Evolutionary conservation across 2,888 invertebrate genomes (phyloP).

Genomic region (Keiferia lycopersicella): DNA sequence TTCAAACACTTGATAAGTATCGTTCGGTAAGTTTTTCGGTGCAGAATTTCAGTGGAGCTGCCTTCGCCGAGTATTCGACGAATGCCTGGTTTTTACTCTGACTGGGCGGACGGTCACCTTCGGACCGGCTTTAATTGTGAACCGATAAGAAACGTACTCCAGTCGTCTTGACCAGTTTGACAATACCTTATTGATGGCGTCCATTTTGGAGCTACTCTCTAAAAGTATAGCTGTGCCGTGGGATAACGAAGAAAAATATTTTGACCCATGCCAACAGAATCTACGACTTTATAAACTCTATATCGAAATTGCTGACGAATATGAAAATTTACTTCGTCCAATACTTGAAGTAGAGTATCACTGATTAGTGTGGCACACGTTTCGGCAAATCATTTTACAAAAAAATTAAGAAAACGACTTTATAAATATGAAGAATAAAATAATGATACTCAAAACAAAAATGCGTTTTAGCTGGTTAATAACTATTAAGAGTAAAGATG

Average conservation of each 20-base stretch:
- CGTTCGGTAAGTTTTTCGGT: slow-evolving; percentile 68
- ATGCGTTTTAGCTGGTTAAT: no score
- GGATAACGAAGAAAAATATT: neutral
- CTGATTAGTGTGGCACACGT: no score
- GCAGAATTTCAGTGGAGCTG: slow-evolving; percentile 71
- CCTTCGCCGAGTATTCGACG: slow-evolving; percentile 72
- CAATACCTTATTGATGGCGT: slow-evolving; percentile 61
- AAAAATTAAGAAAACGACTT: no score
- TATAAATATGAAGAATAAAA: no score
- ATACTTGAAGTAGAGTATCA: no score
- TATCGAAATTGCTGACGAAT: no score
- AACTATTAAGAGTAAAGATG: no score
- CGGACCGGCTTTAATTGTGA: slow-evolving; percentile 71
- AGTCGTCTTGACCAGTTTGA: slow-evolving; percentile 52
- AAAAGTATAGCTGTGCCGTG: slow-evolving; percentile 32
- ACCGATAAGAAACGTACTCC: slow-evolving; percentile 71
- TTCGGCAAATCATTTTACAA: no score
- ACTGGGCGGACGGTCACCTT: slow-evolving; percentile 76
- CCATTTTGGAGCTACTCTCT: slow-evolving; percentile 46
- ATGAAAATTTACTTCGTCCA: no score
- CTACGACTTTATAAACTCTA: no score
- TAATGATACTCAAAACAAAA: no score
- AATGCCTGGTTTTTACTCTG: slow-evolving; percentile 68
- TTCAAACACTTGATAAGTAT: slow-evolving; percentile 82
- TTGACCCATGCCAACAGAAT: neutral